These are phyloP conservation scores for Poecile montanus DNA, from an alignment of 2,797 vertebrate genomes.

Conservation along the genomic window DNA sequence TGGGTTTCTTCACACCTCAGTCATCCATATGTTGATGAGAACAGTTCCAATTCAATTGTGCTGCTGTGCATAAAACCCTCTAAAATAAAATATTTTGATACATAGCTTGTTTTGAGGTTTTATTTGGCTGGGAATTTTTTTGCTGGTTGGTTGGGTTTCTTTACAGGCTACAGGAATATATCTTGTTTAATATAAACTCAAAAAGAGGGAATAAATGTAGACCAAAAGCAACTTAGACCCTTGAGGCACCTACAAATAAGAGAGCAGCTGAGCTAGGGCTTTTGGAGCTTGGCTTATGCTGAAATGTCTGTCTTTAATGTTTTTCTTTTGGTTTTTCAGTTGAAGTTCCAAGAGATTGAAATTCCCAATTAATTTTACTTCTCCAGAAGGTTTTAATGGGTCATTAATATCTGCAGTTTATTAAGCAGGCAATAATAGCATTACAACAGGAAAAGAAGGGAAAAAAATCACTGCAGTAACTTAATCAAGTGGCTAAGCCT, in stretches of 20 bases:
- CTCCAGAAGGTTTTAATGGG: background rate
- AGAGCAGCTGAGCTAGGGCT: background rate
- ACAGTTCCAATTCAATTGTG: background rate
- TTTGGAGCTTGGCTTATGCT: background rate
- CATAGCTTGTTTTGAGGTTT: background rate
- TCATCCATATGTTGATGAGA: background rate
- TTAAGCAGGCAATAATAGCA: background rate
- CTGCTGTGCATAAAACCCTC: background rate
- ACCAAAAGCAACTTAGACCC: background rate
- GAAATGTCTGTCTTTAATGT: background rate
- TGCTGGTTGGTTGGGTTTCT: background rate
- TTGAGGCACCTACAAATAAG: background rate
- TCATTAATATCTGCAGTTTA: background rate
- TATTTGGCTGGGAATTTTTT: background rate
- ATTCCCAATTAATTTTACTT: background rate
- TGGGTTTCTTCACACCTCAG: background rate
- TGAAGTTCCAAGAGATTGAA: background rate
- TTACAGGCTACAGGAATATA: background rate
- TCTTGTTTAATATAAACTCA: background rate
- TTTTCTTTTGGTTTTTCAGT: background rate
- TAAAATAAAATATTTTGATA: background rate
- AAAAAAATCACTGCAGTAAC: background rate
- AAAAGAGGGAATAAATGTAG: background rate
- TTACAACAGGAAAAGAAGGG: slow-evolving; percentile 11
- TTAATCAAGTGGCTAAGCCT: background rate